Base-by-base conservation (phyloP, 2,113 vertebrate species). In the Eudorcas thomsonii region DNA sequence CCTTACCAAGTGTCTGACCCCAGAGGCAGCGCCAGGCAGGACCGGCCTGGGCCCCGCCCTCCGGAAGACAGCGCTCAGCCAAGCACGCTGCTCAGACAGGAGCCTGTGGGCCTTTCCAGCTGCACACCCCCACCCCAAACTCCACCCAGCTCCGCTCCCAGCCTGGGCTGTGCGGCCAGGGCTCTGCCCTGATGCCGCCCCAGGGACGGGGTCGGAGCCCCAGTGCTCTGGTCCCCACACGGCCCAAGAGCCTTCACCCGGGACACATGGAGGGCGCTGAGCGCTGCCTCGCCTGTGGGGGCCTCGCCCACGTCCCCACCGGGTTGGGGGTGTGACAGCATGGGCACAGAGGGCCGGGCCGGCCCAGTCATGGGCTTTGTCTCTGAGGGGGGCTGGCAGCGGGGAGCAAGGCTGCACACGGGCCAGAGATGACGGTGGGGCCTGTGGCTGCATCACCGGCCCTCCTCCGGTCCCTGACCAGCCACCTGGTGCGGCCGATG, bases 131-230 rank as follows among this genome's bases (percentile, higher is more conserved):
- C 71, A 43, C 12, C 60, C 77, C 5, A 0, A n/a, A 54, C 62
- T 39, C 60, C 55, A 2, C 62, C 8, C 7, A n/a, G n/a, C 62
- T 60, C 25, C 0, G 1, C 5, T 60, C 91, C 30, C 19, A 36
- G 45, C 23, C 45, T 0, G 0, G 10, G 48, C 11, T 0, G 25
- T 11, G 4, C 0, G 0, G 43, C 36, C n/a, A 15, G 39, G 30
- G 28, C 26, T 25, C 54, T 43, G 43, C 26, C 78, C 62, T 43
- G 9, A 17, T 0, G 13, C 80, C 10, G 43, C 33, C 82, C 33
- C 33, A 55, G 39, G 45, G 71, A 62, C 45, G 12, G 48, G 62
- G 55, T 26, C 43, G 59, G 28, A 62, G 39, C 52, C 23, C 19
- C 23, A 93, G 26, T 6, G 45, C 33, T 45, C 2, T 9, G 3